These are phyloP conservation scores for Enteromius viviparus DNA, from an alignment of 2,797 vertebrate species.

Conservation along the genomic window DNA sequence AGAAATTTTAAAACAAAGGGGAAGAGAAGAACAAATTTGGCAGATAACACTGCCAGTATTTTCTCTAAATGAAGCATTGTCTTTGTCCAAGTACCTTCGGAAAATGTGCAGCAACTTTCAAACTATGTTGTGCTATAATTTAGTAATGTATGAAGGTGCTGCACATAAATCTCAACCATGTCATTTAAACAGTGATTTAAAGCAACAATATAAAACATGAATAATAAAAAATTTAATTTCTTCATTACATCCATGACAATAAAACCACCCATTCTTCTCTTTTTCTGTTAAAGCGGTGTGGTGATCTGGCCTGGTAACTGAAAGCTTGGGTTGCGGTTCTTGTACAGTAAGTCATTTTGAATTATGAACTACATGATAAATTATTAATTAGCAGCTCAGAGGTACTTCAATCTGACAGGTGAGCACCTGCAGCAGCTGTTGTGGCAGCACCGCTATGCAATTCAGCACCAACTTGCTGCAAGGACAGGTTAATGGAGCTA, in stretches of 20 bases:
- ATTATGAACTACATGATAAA: slow-evolving; percentile 23
- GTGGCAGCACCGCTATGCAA: slow-evolving; percentile 46
- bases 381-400: slow-evolving; percentile 4
- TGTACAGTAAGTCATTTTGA: slow-evolving; percentile 1
- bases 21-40: slow-evolving; percentile 8
- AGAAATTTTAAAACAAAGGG: slow-evolving; percentile 38
- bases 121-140: background rate
- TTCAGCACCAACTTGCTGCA: slow-evolving; percentile 23
- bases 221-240: background rate
- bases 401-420: background rate
- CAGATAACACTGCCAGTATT: slow-evolving; percentile 9
- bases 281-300: background rate
- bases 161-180: background rate
- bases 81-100: background rate
- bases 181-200: background rate
- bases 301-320: background rate
- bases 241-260: background rate
- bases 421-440: slow-evolving; percentile 59
- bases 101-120: background rate
- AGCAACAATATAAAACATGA: background rate
- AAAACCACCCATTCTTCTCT: background rate
- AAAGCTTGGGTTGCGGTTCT: background rate
- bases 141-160: background rate
- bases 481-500: slow-evolving; percentile 64
- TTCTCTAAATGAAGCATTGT: slow-evolving; percentile 35